Evolutionary conservation across 2,113 vertebrate species (phyloP), one percentile per base, ranked within the genome.

Genomic region (Halcyon senegalensis): DNA sequence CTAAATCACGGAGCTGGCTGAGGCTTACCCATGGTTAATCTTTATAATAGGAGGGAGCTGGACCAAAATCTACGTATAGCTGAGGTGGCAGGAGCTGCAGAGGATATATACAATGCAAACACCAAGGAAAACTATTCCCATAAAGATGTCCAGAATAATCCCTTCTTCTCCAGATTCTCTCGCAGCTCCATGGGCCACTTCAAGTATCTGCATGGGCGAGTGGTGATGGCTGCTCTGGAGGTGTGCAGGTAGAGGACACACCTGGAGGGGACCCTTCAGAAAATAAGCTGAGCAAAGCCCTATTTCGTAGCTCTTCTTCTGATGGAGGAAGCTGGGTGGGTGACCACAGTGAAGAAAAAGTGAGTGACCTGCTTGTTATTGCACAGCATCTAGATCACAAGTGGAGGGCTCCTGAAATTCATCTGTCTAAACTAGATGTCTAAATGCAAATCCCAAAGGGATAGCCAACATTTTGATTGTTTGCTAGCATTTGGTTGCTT

Each of bases 191-290:
- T 0, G 35, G 13, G 44, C 63, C 60, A 48, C 21, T 60, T 19
- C 0, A 0, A 35, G 46, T 30, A 21, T 30, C 59, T 31, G 46
- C 59, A 10, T 1, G 6, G 43, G 30, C 0, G 2, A 63, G 91
- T 1, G 1, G 56, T 37, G 73, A 44, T 4, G 16, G 64, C 35
- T n/a, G 35, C 41, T 30, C 28, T 1, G 4, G 50, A 53, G 43
- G 8, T 25, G 53, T 48, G 58, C 50, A 24, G 37, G 9, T 21
- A 58, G 4, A 69, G 59, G 37, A 53, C 33, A 50, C 11, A 19
- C 15, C 50, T 55, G 1, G 2, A 78, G 15, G 46, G 33, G 10
- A 10, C 0, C 4, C 10, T 75, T 51, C 33, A 66, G 69, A 59
- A 75, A 75, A 63, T 14, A 31, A 79, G 37, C 53, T 8, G 20